Base-by-base conservation (phyloP, 2,797 vertebrate species). In the Rhynchonycteris naso region DNA sequence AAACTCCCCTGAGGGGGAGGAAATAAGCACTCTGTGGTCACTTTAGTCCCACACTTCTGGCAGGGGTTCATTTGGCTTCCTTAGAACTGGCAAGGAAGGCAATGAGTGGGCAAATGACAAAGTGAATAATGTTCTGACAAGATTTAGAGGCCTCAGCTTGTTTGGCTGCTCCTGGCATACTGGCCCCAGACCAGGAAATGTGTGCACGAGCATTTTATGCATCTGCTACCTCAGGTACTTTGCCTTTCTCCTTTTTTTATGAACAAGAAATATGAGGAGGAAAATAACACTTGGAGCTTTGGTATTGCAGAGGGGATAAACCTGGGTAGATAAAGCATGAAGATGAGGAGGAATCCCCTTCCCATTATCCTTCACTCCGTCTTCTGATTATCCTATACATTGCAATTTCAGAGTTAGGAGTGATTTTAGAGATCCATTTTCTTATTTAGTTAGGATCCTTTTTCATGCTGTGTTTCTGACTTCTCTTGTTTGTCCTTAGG, bases 51-150 rank as follows among this genome's bases (percentile, higher is more conserved):
- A 26, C 50, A 43, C 21, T 94, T 72, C 81, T 47, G 72, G 93
- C 74, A 50, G 72, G 72, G 24, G 8, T 66, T 76, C 81, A 58
- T 0, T 10, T 93, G 91, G 68, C 35, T 93, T 96, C 72, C 80
- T 69, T 58, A 65, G 80, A 26, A 88, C 24, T 63, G 84, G 85
- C 61, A 94, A 83, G 85, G 92, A 54, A 35, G 38, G 59, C 54
- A 59, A 30, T 35, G 58, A 91, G 61, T 63, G 63, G 78, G 76
- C 47, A 87, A 85, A 75, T 30, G 59, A 61, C 59, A 79, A 89
- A 26, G 88, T 38, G 19, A 86, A 83, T 74, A 58, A 30, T 66
- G n/a, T 93, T 90, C 76, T 96, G 65, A 65, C 47, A 90, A 71
- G 79, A 85, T 35, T 21, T 0, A 43, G 54, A 65, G 65, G 81